phyloP scores from a whole-genome alignment of 1,140 invertebrate genomes.

The Penaeus vannamei region DNA sequence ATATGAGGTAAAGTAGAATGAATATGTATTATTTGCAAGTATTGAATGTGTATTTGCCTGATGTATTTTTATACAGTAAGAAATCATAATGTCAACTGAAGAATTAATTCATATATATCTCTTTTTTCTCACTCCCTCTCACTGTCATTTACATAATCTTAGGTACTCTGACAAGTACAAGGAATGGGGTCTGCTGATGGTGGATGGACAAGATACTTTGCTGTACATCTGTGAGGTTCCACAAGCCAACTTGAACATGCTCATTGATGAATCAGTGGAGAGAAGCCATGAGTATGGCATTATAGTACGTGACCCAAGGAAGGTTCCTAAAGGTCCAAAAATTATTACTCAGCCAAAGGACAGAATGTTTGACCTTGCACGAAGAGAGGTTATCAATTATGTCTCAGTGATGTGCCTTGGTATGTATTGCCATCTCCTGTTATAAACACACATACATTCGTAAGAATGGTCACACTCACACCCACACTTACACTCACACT shows the following conservation, averaged over 20 bases:
- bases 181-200: slow-evolving; percentile 87
- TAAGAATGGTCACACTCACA: too few relatives aligned
- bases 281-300: slow-evolving; percentile 88
- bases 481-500: too few relatives aligned
- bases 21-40: too few relatives aligned
- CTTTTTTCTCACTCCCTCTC: too few relatives aligned
- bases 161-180: slow-evolving; percentile 72
- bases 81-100: not conserved
- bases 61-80: too few relatives aligned
- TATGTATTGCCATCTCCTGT: slow-evolving; percentile 22
- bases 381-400: slow-evolving; percentile 80
- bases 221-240: slow-evolving; percentile 92
- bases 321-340: slow-evolving; percentile 88
- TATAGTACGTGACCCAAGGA: slow-evolving; percentile 81
- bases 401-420: slow-evolving; percentile 79
- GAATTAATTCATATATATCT: slow-evolving; percentile 2
- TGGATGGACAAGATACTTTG: slow-evolving; percentile 82
- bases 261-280: slow-evolving; percentile 79
- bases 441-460: too few relatives aligned
- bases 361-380: slow-evolving; percentile 87
- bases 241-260: slow-evolving; percentile 74
- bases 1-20: too few relatives aligned
- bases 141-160: slow-evolving; percentile 30
- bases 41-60: too few relatives aligned
- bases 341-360: slow-evolving; percentile 88